A percentile compares a stretch with the other conserved stretches of the same genome.
These are phyloP conservation scores for Acromyrmex echinatior DNA, from an alignment of 1,140 invertebrate species.

Conservation along the genomic window DNA sequence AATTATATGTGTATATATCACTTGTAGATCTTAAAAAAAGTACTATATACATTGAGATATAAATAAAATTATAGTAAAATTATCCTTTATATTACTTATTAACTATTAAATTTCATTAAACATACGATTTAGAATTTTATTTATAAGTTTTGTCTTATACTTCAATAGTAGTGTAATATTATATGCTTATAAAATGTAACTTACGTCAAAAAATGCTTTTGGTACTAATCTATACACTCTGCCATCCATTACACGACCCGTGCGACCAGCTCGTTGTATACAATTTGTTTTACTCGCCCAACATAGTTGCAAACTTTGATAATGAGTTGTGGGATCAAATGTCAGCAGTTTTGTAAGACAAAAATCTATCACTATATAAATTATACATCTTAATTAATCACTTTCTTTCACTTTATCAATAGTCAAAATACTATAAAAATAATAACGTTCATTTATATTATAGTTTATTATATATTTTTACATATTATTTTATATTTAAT, in stretches of 20 bases:
- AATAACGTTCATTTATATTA: neutral
- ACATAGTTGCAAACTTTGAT: constrained; percentile 91
- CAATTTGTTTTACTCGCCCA: constrained; percentile 97
- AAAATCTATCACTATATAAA: constrained; percentile 96
- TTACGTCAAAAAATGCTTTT: constrained; percentile 90
- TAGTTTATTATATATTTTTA: neutral
- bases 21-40: neutral
- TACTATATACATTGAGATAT: neutral
- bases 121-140: neutral
- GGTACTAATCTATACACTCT: constrained; percentile 95
- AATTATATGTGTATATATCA: neutral
- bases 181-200: constrained; percentile 60
- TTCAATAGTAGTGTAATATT: neutral
- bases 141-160: neutral
- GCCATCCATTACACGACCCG: constrained; percentile 94
- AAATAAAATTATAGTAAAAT: constrained; percentile 10
- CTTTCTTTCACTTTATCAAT: neutral
- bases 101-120: constrained; percentile 3
- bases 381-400: constrained; percentile 66
- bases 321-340: constrained; percentile 92
- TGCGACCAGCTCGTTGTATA: constrained; percentile 95
- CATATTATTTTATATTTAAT: constrained; percentile 6
- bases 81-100: neutral
- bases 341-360: constrained; percentile 95
- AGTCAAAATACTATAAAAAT: constrained; percentile 22